Percentiles rank a stretch among this genome's conserved stretches.
Evolutionary conservation across 2,888 invertebrate species (phyloP).

Genomic region (Rhabditoides inermis): DNA sequence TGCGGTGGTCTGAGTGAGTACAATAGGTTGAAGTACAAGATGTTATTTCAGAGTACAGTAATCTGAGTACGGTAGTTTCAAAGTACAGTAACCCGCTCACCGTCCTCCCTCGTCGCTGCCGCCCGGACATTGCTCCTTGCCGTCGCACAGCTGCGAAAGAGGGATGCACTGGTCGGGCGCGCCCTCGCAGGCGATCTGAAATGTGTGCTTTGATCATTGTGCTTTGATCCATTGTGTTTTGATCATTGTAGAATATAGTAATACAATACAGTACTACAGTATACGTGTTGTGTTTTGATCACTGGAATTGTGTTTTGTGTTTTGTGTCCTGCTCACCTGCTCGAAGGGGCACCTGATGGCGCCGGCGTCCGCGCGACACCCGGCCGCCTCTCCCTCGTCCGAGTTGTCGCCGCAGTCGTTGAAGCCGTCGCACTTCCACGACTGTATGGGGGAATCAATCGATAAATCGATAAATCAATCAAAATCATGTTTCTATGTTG

Average conservation of each 20-base stretch:
- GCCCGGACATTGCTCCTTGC: conserved; percentile 91
- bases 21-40: background rate
- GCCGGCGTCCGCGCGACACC: conserved; percentile 28
- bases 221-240: conserved; percentile 80
- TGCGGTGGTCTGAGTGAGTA: background rate
- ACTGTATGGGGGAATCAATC: too few relatives aligned
- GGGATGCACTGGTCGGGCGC: conserved; percentile 64
- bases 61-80: background rate
- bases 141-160: conserved; percentile 63
- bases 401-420: conserved; percentile 50
- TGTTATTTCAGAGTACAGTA: background rate
- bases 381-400: conserved; percentile 39
- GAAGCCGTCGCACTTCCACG: conserved; percentile 51
- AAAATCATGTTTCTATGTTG: background rate
- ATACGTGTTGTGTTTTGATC: background rate
- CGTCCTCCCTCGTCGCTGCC: conserved; percentile 60
- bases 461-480: too few relatives aligned
- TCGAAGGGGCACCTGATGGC: conserved; percentile 43
- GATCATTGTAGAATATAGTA: conserved; percentile 67
- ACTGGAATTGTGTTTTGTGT: background rate
- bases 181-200: conserved; percentile 28
- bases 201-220: too few relatives aligned
- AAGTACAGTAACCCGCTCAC: background rate
- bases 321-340: conserved; percentile 24
- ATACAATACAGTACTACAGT: background rate